phyloP scores from a whole-genome alignment of 2,113 vertebrate genomes.

The Xiphias gladius region DNA sequence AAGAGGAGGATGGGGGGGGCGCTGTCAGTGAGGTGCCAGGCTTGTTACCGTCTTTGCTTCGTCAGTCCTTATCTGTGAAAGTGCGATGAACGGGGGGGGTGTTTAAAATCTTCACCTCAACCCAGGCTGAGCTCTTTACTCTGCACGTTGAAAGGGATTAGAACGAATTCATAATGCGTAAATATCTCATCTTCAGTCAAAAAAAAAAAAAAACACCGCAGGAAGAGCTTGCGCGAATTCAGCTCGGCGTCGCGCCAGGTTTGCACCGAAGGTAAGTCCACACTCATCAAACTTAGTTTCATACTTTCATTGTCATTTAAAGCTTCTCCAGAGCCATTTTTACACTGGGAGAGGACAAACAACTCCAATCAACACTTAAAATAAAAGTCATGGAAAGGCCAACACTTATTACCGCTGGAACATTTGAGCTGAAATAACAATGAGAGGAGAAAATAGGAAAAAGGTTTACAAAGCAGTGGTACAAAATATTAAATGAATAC shows the following conservation, averaged over 20 bases:
- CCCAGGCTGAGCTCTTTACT: constrained; percentile 5
- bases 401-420: not conserved
- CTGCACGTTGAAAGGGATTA: not conserved
- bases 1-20: constrained; percentile 50
- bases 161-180: not conserved
- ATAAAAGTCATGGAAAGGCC: constrained; percentile 24
- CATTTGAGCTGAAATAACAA: constrained; percentile 17
- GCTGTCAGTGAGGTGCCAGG: constrained; percentile 64
- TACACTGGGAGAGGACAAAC: not conserved
- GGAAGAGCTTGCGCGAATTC: not conserved
- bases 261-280: constrained; percentile 3
- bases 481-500: not conserved
- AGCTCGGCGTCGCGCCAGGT: not conserved
- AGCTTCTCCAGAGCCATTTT: not conserved
- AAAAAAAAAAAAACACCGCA: not conserved
- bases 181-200: constrained; percentile 21
- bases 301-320: not conserved
- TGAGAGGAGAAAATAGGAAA: not conserved
- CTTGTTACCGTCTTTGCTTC: constrained; percentile 52
- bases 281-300: not conserved
- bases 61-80: constrained; percentile 66
- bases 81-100: constrained; percentile 35
- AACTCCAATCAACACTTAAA: constrained; percentile 20
- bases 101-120: constrained; percentile 37
- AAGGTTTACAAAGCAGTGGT: not conserved